phyloP scores from a whole-genome alignment of 2,113 vertebrate species.

The Hirundichthys speculiger region DNA sequence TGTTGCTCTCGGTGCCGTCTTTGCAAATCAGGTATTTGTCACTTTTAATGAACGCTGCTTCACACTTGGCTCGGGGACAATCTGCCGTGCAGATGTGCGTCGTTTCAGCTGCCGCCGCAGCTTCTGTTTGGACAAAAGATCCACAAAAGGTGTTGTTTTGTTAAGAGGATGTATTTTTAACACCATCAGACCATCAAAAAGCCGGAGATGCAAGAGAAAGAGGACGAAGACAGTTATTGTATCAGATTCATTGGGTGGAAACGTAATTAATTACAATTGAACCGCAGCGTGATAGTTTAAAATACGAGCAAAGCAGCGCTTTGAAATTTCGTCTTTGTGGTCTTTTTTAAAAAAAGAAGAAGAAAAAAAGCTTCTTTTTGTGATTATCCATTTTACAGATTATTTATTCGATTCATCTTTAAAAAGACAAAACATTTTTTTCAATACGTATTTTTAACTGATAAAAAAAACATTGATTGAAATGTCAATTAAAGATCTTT shows the following conservation, averaged over 20 bases:
- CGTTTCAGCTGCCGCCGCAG: slow-evolving; percentile 40
- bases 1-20: slow-evolving; percentile 66
- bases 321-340: slow-evolving; percentile 70
- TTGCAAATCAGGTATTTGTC: slow-evolving; percentile 78
- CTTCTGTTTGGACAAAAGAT: slow-evolving; percentile 53
- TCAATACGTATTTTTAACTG: slow-evolving; percentile 72
- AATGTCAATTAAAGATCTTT: slow-evolving; percentile 57
- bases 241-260: slow-evolving; percentile 63
- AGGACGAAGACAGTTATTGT: slow-evolving; percentile 44
- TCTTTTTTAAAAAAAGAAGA: slow-evolving; percentile 52
- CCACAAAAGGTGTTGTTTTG: slow-evolving; percentile 76
- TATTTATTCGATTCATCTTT: slow-evolving; percentile 71
- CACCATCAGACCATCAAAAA: slow-evolving; percentile 66
- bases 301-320: slow-evolving; percentile 60
- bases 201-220: slow-evolving; percentile 61
- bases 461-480: slow-evolving; percentile 66
- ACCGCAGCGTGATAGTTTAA: slow-evolving; percentile 61
- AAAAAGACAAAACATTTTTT: slow-evolving; percentile 70
- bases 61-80: slow-evolving; percentile 70
- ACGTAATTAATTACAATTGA: slow-evolving; percentile 77
- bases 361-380: slow-evolving; percentile 43
- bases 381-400: slow-evolving; percentile 66
- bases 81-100: slow-evolving; percentile 71
- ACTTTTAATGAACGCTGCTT: slow-evolving; percentile 79
- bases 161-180: slow-evolving; percentile 71